These are phyloP conservation scores for Panonychus citri DNA, from an alignment of 1,140 invertebrate species.

Conservation along the genomic window DNA sequence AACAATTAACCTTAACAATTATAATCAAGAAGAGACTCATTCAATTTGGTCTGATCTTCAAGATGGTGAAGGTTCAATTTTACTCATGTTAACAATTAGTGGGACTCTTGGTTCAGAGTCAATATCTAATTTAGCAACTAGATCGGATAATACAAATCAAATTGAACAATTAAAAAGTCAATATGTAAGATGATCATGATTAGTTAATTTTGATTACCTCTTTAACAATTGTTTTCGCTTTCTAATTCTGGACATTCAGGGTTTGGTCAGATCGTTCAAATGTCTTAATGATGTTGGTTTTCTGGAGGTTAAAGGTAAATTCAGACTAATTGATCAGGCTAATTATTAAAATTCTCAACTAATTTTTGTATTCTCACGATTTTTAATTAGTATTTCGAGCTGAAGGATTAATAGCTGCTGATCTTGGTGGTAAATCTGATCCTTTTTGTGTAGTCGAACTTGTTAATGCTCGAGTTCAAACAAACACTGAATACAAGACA, in stretches of 20 bases:
- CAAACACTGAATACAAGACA: slow-evolving; percentile 96
- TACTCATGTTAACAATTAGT: slow-evolving; percentile 74
- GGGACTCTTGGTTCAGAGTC: slow-evolving; percentile 46
- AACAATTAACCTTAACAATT: slow-evolving; percentile 52
- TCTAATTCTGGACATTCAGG: slow-evolving; percentile 12
- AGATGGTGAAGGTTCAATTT: slow-evolving; percentile 63
- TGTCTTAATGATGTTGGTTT: slow-evolving; percentile 24
- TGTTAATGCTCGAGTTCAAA: slow-evolving; percentile 78
- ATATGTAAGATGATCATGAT: slow-evolving; percentile 37
- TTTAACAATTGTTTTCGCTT: not conserved
- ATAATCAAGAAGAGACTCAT: slow-evolving; percentile 76
- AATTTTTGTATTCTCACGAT: slow-evolving; percentile 4
- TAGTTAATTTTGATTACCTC: not conserved
- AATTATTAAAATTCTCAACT: too few species aligned
- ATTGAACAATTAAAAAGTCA: slow-evolving; percentile 35
- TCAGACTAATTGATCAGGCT: too few species aligned
- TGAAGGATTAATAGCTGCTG: slow-evolving; percentile 63
- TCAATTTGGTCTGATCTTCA: slow-evolving; percentile 64
- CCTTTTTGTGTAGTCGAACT: slow-evolving; percentile 93
- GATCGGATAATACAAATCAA: slow-evolving; percentile 52
- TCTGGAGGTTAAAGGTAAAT: slow-evolving; percentile 25
- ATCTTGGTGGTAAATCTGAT: slow-evolving; percentile 64
- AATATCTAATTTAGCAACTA: slow-evolving; percentile 44
- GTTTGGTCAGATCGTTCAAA: slow-evolving; percentile 21
- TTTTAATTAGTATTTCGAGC: slow-evolving; percentile 44